Evolutionary conservation across 2,888 invertebrate genomes (phyloP).

Genomic region (Poecilus cupreus): DNA sequence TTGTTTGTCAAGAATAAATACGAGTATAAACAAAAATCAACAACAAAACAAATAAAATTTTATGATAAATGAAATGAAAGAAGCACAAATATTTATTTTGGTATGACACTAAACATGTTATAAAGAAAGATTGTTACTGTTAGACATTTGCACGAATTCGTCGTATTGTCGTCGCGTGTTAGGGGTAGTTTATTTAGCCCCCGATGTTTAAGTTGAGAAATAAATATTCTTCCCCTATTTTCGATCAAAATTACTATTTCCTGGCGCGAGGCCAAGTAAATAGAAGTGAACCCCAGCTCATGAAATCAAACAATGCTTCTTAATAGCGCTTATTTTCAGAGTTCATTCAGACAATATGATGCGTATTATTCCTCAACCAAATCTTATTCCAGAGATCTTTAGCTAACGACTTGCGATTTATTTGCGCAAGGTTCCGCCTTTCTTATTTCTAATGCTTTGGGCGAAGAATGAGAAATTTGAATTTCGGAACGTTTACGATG

Average conservation of each 20-base stretch:
- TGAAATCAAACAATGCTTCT: constrained; percentile 47
- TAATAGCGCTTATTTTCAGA: constrained; percentile 45
- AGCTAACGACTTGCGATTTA: no score
- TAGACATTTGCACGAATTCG: neutral
- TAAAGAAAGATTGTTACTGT: constrained; percentile 8
- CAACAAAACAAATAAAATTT: no score
- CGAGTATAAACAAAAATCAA: no score
- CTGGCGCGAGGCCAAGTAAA: constrained; percentile 48
- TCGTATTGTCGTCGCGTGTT: constrained; percentile 31
- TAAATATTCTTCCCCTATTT: constrained; percentile 52
- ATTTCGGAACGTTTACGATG: no score
- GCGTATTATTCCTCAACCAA: constrained; percentile 33
- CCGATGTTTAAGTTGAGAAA: constrained; percentile 38
- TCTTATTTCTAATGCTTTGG: no score
- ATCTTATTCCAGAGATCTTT: neutral
- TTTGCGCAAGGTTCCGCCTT: no score
- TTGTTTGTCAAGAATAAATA: no score
- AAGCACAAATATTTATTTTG: no score
- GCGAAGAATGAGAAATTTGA: no score
- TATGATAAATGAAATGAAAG: no score
- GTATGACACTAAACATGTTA: neutral
- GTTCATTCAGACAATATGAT: constrained; percentile 51
- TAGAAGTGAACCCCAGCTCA: constrained; percentile 5
- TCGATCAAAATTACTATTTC: constrained; percentile 55
- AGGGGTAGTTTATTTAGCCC: constrained; percentile 9